A percentile compares a stretch with the other conserved stretches of the same genome.
phyloP scores from a whole-genome alignment of 2,797 vertebrate genomes.

The Stomatorhinus walkeri region DNA sequence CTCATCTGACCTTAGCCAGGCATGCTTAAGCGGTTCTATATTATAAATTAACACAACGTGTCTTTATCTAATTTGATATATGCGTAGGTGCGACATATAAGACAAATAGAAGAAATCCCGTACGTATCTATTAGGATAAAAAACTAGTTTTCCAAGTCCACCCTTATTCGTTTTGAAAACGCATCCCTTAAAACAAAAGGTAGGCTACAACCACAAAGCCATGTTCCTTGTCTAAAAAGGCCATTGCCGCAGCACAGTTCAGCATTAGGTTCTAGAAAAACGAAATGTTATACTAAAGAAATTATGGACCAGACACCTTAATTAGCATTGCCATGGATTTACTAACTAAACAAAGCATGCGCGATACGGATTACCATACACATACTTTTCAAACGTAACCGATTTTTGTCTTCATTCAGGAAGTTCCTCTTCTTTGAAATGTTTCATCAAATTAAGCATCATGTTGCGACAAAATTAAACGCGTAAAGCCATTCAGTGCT shows the following conservation, averaged over 20 bases:
- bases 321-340: background rate
- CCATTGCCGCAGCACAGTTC: background rate
- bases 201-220: background rate
- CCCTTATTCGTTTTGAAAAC: background rate
- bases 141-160: background rate
- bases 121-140: background rate
- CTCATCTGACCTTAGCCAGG: background rate
- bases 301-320: background rate
- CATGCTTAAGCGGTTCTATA: background rate
- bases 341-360: slow-evolving; percentile 14
- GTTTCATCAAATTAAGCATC: background rate
- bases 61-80: background rate
- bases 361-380: slow-evolving; percentile 4
- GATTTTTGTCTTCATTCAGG: slow-evolving; percentile 20
- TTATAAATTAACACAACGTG: background rate
- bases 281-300: background rate
- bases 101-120: background rate
- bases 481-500: background rate
- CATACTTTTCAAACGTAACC: slow-evolving; percentile 13
- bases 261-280: background rate
- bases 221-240: background rate
- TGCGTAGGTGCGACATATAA: background rate
- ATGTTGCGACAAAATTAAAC: background rate
- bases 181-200: background rate
- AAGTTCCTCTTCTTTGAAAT: slow-evolving; percentile 21